phyloP scores from a whole-genome alignment of 2,888 invertebrate species.

The Epicampocera succincta region DNA sequence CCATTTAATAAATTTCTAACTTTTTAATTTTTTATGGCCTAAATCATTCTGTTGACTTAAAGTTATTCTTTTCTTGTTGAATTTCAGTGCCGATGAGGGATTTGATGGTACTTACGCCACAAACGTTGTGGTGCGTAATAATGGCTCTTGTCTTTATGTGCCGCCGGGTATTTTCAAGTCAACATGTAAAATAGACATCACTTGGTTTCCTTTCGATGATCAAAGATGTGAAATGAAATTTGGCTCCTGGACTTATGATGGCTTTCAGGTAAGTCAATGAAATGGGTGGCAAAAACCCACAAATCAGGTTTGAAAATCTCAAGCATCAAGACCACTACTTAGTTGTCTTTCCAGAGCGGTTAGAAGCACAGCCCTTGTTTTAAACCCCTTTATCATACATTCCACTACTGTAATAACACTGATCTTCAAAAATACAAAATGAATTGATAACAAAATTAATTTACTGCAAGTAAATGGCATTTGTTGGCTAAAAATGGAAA shows the following conservation, averaged over 20 bases:
- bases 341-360: too few species aligned
- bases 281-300: too few species aligned
- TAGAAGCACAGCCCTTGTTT: too few species aligned
- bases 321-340: too few species aligned
- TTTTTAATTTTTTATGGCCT: background rate
- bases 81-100: constrained; percentile 96
- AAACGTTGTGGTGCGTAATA: constrained; percentile 97
- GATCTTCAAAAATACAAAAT: too few species aligned
- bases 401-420: too few species aligned
- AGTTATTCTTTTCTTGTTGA: background rate
- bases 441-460: too few species aligned
- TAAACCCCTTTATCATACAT: too few species aligned
- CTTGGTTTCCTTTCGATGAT: constrained; percentile 99
- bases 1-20: too few species aligned
- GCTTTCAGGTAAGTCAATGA: constrained; percentile 88
- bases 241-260: constrained; percentile 99
- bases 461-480: constrained; percentile 4
- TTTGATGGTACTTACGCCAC: constrained; percentile 99
- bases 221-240: constrained; percentile 99
- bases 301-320: too few species aligned
- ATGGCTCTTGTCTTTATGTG: constrained; percentile 97
- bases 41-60: too few species aligned
- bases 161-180: constrained; percentile 99
- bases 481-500: constrained; percentile 56
- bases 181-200: constrained; percentile 99